Evolutionary conservation across 2,797 vertebrate species (phyloP), one percentile per base, ranked within the genome.

Genomic region (Melanotaenia parkinsoni): DNA sequence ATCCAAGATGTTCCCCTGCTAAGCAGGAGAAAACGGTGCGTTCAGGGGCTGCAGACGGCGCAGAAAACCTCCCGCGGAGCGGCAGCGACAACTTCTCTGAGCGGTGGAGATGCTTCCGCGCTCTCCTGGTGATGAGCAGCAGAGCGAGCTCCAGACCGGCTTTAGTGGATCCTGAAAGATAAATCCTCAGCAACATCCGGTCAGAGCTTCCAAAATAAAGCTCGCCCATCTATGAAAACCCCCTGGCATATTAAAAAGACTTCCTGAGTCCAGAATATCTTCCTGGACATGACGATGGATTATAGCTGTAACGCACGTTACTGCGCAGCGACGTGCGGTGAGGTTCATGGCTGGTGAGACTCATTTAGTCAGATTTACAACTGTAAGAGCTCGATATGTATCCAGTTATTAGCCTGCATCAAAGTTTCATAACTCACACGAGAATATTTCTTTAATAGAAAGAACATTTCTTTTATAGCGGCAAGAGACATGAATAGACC

Each of bases 121-220:
- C 24, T 32, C 63, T 18, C 26, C 53, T 6, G 56, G 6, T 32
- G 45, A 7, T 26, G 56, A 4, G 33, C 45, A 65, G 35, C 63
- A 1, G 14, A 28, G 14, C n/a, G 13, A 30, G 33, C 16, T 4
- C 13, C n/a, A 58, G 32, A 6, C 32, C 18, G 13, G 28, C 12
- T 58, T 58, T 14, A 20, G 28, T 53, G 32, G n/a, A 32, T 4
- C 13, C 18, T 24, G 3, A 45, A 14, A 4, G 24, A 28, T 7
- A 45, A 45, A 43, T 7, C 7, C 7, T 33, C 11, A 4, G 16
- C 3, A 3, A 35, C 38, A 50, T 72, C 61, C 70, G 40, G 13
- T n/a, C 2, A 26, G 1, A 22, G 30, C 32, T 50, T 72, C 64
- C 70, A 64, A 50, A 72, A 58, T 72, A 72, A 71, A 61, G 35